Conservation (phyloP, 1,140 invertebrate species). For the Caenorhabditis brenneri region DNA sequence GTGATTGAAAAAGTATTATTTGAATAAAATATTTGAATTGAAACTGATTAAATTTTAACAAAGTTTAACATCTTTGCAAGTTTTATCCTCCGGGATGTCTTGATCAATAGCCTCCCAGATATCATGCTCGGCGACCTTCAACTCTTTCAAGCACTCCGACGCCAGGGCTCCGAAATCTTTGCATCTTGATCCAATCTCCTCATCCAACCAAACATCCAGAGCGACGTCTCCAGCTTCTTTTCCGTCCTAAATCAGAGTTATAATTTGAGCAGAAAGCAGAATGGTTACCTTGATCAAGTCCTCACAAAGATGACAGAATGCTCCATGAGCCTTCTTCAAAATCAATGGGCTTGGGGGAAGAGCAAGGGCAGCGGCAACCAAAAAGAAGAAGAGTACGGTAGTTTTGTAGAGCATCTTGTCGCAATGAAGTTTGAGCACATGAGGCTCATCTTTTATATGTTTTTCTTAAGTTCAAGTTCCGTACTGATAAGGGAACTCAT, state of each 20-base stretch:
- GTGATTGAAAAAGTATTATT: neutral
- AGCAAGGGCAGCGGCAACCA: neutral
- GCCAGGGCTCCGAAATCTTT: neutral
- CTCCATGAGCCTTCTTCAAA: neutral
- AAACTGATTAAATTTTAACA: neutral
- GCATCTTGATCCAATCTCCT: neutral
- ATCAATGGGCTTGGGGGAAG: neutral
- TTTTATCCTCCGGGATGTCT: neutral
- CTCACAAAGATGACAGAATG: conserved; percentile 7
- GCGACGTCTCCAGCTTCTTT: conserved; percentile 2
- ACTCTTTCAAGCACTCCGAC: neutral
- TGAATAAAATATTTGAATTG: neutral
- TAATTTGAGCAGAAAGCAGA: neutral
- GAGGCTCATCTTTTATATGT: neutral
- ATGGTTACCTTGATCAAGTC: neutral
- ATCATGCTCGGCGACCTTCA: neutral
- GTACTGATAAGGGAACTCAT: neutral
- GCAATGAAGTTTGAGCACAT: no score
- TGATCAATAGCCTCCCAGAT: conserved; percentile 2
- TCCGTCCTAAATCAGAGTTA: neutral
- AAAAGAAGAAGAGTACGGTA: neutral
- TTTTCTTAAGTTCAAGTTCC: neutral
- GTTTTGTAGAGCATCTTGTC: neutral
- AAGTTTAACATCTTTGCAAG: conserved; percentile 3
- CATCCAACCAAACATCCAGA: neutral